A percentile compares a stretch with the other conserved stretches of the same genome.
These are phyloP conservation scores for Cheilosia variabilis DNA, from an alignment of 2,888 invertebrate genomes.

Conservation along the genomic window DNA sequence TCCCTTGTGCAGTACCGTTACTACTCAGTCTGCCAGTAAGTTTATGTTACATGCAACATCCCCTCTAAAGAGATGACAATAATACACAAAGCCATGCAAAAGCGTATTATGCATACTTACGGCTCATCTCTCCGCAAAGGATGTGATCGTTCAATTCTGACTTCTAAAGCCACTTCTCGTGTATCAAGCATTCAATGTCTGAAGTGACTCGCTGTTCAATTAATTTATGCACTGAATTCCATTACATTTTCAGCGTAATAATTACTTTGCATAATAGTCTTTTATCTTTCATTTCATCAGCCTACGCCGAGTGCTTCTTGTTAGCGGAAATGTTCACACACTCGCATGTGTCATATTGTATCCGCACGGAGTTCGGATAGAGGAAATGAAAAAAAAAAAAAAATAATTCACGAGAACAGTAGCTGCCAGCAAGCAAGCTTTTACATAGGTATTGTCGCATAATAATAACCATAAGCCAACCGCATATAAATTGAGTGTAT, in stretches of 20 bases:
- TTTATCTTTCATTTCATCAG: slow-evolving; percentile 41
- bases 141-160: neutral
- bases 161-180: neutral
- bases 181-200: slow-evolving; percentile 27
- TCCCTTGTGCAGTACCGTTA: too few species aligned
- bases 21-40: too few species aligned
- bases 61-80: neutral
- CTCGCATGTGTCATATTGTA: slow-evolving; percentile 26
- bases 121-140: neutral
- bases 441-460: slow-evolving; percentile 51
- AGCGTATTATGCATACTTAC: neutral
- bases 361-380: neutral
- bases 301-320: slow-evolving; percentile 9
- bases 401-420: neutral
- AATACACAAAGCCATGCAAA: neutral
- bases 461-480: slow-evolving; percentile 67
- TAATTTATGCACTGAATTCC: slow-evolving; percentile 46
- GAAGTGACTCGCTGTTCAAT: slow-evolving; percentile 34
- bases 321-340: slow-evolving; percentile 46
- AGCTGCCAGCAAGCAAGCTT: slow-evolving; percentile 29
- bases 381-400: neutral
- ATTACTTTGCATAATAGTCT: slow-evolving; percentile 58
- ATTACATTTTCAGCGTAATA: slow-evolving; percentile 35
- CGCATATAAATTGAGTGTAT: slow-evolving; percentile 71
- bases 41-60: too few species aligned